A percentile compares a stretch with the other conserved stretches of the same genome.
Conservation (phyloP, 2,888 invertebrate species). For the Ceraclea dissimilis region DNA sequence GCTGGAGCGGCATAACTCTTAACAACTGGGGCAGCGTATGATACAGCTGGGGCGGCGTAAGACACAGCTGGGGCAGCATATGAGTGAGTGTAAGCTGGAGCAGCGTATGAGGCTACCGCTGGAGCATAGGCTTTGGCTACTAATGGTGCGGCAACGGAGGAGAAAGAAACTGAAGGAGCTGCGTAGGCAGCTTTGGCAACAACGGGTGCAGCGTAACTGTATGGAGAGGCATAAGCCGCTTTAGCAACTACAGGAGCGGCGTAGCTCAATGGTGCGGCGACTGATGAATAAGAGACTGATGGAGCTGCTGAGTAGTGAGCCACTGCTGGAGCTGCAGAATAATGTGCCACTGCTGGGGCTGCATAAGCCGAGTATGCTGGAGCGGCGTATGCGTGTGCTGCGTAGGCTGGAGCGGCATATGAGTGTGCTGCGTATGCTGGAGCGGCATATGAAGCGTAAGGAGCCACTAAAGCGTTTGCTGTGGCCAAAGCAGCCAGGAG, state of each 20-base stretch:
- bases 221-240: slow-evolving; percentile 24
- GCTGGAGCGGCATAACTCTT: slow-evolving; percentile 34
- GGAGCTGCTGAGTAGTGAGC: slow-evolving; percentile 31
- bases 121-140: slow-evolving; percentile 28
- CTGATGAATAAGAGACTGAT: slow-evolving; percentile 21
- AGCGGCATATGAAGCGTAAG: slow-evolving; percentile 30
- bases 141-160: slow-evolving; percentile 27
- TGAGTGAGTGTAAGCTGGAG: slow-evolving; percentile 26
- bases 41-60: slow-evolving; percentile 28
- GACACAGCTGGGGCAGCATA: slow-evolving; percentile 28
- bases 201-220: slow-evolving; percentile 25
- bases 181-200: slow-evolving; percentile 31
- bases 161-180: slow-evolving; percentile 29
- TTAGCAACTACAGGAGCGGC: slow-evolving; percentile 25
- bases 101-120: slow-evolving; percentile 22
- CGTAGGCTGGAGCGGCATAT: slow-evolving; percentile 30
- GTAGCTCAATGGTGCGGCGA: slow-evolving; percentile 23
- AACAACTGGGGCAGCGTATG: slow-evolving; percentile 28
- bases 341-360: slow-evolving; percentile 30
- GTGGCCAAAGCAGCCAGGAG: slow-evolving; percentile 23
- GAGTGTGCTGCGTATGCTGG: slow-evolving; percentile 27
- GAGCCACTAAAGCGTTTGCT: slow-evolving; percentile 25
- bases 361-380: slow-evolving; percentile 28
- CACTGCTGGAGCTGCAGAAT: slow-evolving; percentile 25
- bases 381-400: slow-evolving; percentile 17